phyloP scores from a whole-genome alignment of 2,888 invertebrate genomes.

The Ochropacha duplaris region DNA sequence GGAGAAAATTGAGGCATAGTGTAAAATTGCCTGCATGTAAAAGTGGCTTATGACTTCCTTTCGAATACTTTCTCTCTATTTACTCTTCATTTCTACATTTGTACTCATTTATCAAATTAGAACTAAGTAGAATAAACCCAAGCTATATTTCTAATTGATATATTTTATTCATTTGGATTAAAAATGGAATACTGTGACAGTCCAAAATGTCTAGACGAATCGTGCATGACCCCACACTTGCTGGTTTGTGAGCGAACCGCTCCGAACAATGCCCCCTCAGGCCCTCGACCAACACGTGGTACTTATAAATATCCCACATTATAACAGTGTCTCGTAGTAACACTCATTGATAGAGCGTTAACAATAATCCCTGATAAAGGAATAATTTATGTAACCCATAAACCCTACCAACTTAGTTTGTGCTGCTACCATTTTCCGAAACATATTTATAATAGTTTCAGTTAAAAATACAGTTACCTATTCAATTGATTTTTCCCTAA shows the following conservation, averaged over 20 bases:
- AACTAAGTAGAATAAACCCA: not conserved
- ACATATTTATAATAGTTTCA: constrained; percentile 14
- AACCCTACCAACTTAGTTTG: no score
- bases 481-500: no score
- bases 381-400: no score
- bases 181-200: not conserved
- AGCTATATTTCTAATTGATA: not conserved
- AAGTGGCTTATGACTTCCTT: not conserved
- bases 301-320: constrained; percentile 56
- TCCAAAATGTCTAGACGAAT: constrained; percentile 45
- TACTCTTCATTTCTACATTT: not conserved
- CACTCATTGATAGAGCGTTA: constrained; percentile 6
- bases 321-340: constrained; percentile 22
- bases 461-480: no score
- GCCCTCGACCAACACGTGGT: constrained; percentile 63
- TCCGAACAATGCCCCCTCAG: constrained; percentile 50
- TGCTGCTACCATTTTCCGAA: constrained; percentile 13
- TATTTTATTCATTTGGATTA: not conserved
- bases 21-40: not conserved
- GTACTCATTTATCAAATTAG: not conserved
- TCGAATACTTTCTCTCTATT: constrained; percentile 34
- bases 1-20: constrained; percentile 4
- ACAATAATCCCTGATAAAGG: not conserved
- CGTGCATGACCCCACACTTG: constrained; percentile 66
- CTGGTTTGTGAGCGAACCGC: constrained; percentile 39